Evolutionary conservation across 2,797 vertebrate species (phyloP).

Genomic region (Myotis daubentonii): DNA sequence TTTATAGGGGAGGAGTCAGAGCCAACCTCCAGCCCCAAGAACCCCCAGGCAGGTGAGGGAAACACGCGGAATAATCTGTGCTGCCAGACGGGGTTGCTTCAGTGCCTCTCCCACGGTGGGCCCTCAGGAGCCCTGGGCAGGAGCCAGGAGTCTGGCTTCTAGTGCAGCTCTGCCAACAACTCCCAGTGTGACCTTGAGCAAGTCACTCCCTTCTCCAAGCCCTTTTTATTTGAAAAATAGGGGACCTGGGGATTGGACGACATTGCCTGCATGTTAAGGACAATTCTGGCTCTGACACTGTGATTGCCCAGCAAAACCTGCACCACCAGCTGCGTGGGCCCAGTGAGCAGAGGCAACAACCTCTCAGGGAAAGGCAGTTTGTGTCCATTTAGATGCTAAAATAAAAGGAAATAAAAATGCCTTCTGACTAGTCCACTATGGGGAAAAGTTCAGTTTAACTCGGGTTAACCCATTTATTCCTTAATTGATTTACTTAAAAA

Average conservation of each 20-base stretch:
- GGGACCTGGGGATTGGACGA: not conserved
- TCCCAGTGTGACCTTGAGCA: not conserved
- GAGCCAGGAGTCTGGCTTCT: not conserved
- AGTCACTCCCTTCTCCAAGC: not conserved
- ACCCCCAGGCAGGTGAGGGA: not conserved
- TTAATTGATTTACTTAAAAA: not conserved
- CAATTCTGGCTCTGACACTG: not conserved
- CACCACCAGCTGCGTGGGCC: not conserved
- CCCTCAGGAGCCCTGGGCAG: not conserved
- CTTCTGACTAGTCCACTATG: not conserved
- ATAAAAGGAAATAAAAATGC: slow-evolving; percentile 8
- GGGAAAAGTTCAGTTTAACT: not conserved
- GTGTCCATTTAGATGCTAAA: not conserved
- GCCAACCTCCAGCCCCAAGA: not conserved
- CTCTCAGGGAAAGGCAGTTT: not conserved
- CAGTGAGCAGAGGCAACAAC: not conserved
- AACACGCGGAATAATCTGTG: not conserved
- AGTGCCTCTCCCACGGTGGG: not conserved
- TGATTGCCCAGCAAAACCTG: not conserved
- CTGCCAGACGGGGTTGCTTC: not conserved
- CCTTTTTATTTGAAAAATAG: not conserved
- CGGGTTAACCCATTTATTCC: not conserved
- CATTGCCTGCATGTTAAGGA: not conserved
- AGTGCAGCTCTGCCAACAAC: not conserved
- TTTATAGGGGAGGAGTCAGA: not conserved